A percentile compares a stretch with the other conserved stretches of the same genome.
These are phyloP conservation scores for Pandemis cinnamomeana DNA, from an alignment of 2,888 invertebrate species.

Conservation along the genomic window DNA sequence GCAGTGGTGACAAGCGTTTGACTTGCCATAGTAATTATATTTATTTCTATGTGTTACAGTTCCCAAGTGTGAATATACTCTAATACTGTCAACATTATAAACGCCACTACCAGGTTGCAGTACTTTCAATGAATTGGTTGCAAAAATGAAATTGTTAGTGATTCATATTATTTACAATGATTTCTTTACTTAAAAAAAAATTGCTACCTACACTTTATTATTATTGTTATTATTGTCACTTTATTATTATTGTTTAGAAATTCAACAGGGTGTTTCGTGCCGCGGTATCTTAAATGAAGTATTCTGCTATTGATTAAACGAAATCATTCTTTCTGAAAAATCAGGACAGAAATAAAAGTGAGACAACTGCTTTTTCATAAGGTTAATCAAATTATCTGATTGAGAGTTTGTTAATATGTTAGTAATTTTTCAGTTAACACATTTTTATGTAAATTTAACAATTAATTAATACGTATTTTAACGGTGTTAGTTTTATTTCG, in stretches of 20 bases:
- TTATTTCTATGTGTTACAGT: not conserved
- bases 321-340: not conserved
- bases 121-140: not conserved
- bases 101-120: not conserved
- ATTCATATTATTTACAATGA: not conserved
- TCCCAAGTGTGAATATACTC: not conserved
- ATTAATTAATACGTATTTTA: too few species aligned
- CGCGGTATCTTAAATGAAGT: not conserved
- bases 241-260: not conserved
- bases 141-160: not conserved
- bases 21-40: not conserved
- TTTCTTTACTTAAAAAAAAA: not conserved
- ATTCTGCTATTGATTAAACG: not conserved
- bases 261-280: not conserved
- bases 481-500: not conserved
- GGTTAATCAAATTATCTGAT: not conserved
- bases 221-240: not conserved
- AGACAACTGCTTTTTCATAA: not conserved
- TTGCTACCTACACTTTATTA: not conserved
- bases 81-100: not conserved
- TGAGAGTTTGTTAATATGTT: too few species aligned
- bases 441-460: too few species aligned
- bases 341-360: slow-evolving; percentile 1
- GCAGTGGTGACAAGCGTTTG: not conserved
- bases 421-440: too few species aligned